Evolutionary conservation across 2,797 vertebrate species (phyloP).

Genomic region (Varecia variegata): DNA sequence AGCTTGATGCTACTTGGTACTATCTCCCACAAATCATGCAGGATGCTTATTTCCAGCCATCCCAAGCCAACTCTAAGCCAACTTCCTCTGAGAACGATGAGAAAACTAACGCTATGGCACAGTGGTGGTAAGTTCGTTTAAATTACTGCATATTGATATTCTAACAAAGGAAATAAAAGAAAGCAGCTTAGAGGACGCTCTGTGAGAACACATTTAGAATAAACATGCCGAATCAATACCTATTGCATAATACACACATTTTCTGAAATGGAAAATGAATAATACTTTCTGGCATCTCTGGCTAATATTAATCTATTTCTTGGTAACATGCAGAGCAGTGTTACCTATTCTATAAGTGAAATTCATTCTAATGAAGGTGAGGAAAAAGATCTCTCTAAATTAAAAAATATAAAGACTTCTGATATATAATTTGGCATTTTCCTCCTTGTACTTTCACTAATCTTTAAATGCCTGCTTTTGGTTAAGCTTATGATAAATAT

Average conservation of each 20-base stretch:
- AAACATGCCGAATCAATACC: not conserved
- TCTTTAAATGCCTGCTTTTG: not conserved
- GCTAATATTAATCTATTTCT: not conserved
- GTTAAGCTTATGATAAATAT: not conserved
- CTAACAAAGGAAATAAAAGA: not conserved
- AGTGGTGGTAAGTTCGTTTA: constrained; percentile 64
- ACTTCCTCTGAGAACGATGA: not conserved
- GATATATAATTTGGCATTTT: not conserved
- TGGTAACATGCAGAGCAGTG: not conserved
- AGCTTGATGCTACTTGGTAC: not conserved
- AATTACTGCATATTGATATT: not conserved
- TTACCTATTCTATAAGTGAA: not conserved
- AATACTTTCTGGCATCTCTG: not conserved
- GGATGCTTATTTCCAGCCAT: not conserved
- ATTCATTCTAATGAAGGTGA: not conserved
- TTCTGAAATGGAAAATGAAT: not conserved
- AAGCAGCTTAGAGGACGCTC: not conserved
- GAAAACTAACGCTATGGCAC: not conserved
- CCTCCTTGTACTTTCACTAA: not conserved
- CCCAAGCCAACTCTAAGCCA: not conserved
- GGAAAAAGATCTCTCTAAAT: not conserved
- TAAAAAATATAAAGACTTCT: not conserved
- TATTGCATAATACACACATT: not conserved
- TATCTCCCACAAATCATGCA: not conserved
- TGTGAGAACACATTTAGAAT: not conserved